Percentiles rank a stretch among this genome's conserved stretches.
Evolutionary conservation across 1,140 invertebrate species (phyloP).

Genomic region (Schlechtendalia chinensis): DNA sequence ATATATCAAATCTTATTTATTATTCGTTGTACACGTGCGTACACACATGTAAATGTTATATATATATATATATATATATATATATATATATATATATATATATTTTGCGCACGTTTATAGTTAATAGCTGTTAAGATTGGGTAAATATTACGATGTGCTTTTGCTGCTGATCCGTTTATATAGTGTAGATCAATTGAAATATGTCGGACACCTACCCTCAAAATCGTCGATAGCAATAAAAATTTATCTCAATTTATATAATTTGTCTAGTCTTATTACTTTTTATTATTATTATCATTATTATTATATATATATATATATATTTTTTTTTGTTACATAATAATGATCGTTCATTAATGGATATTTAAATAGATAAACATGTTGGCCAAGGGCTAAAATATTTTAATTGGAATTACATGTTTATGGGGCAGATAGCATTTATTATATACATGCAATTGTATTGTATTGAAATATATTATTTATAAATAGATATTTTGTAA

Average conservation of each 20-base stretch:
- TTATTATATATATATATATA: background rate
- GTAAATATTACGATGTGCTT: background rate
- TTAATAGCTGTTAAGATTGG: background rate
- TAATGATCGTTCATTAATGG: background rate
- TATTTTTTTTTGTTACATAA: background rate
- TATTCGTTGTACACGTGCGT: background rate
- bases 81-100: background rate
- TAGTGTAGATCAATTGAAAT: background rate
- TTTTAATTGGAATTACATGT: background rate
- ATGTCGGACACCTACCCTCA: too few species aligned
- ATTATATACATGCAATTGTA: too few species aligned
- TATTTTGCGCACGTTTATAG: background rate
- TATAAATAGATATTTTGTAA: slow-evolving; percentile 11
- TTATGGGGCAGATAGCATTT: slow-evolving; percentile 9
- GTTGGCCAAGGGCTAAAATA: background rate
- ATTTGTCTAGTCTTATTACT: slow-evolving; percentile 13
- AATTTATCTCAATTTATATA: slow-evolving; percentile 1
- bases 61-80: background rate
- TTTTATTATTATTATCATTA: background rate
- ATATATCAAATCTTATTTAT: background rate
- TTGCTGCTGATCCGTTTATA: too few species aligned
- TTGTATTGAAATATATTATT: background rate
- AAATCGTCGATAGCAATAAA: background rate
- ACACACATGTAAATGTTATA: background rate
- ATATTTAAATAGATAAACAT: background rate